These are phyloP conservation scores for Megathymus violae DNA, from an alignment of 1,140 invertebrate genomes.

Conservation along the genomic window DNA sequence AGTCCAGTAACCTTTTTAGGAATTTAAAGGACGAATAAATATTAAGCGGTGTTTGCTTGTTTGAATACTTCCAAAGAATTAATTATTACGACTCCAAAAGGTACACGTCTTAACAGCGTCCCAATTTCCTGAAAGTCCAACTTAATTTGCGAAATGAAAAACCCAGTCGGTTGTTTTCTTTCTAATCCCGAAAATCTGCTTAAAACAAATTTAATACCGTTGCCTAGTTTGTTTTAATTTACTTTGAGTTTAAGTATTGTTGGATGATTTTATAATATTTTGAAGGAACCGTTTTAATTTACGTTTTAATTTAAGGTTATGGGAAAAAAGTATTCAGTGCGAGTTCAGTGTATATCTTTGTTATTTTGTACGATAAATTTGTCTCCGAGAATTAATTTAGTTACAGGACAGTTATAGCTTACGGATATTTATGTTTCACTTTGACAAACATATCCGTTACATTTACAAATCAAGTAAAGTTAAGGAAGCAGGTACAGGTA, in stretches of 20 bases:
- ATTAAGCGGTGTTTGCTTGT: constrained; percentile 30
- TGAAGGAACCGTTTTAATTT: not conserved
- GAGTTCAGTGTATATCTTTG: too few species aligned
- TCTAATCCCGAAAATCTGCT: constrained; percentile 33
- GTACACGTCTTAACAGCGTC: constrained; percentile 21
- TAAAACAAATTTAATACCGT: constrained; percentile 28
- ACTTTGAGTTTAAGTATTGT: constrained; percentile 9
- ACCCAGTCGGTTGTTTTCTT: constrained; percentile 22
- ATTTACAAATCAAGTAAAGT: too few species aligned
- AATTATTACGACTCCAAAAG: constrained; percentile 29
- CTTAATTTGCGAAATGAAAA: constrained; percentile 36
- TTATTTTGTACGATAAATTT: too few species aligned
- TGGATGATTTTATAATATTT: not conserved
- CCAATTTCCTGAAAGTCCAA: constrained; percentile 28
- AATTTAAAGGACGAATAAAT: constrained; percentile 29
- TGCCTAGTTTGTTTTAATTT: constrained; percentile 27
- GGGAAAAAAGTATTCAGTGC: too few species aligned
- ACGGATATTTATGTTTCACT: too few species aligned
- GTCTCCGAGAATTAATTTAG: too few species aligned
- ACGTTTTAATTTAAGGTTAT: too few species aligned
- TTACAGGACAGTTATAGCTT: too few species aligned
- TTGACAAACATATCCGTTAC: too few species aligned
- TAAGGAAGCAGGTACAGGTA: too few species aligned
- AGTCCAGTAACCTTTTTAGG: constrained; percentile 19
- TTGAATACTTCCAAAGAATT: constrained; percentile 31